Percentiles rank a stretch among this genome's conserved stretches.
Conservation (phyloP, 2,113 vertebrate species). For the Pyrgilauda ruficollis region DNA sequence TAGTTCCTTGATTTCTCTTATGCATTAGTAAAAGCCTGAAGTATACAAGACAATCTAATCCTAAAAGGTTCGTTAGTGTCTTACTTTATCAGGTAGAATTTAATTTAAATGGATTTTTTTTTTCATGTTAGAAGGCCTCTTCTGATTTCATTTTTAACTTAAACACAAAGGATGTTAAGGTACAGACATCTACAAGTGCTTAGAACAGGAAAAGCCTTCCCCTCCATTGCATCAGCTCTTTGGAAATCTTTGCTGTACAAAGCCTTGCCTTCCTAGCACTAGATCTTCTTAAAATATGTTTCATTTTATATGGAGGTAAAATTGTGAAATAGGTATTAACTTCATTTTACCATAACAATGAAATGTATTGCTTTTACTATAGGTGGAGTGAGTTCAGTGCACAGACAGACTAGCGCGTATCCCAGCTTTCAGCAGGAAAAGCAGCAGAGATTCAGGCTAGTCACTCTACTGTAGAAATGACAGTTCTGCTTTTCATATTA, state of each 20-base stretch:
- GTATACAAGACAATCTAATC: neutral
- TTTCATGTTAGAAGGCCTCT: neutral
- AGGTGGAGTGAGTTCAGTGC: neutral
- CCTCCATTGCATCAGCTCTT: neutral
- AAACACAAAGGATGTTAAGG: neutral
- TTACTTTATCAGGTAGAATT: neutral
- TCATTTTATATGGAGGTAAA: neutral
- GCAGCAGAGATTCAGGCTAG: neutral
- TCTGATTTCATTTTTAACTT: neutral
- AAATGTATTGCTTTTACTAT: neutral
- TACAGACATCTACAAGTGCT: neutral
- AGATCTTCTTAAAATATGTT: neutral
- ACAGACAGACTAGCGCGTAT: neutral
- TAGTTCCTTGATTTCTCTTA: neutral
- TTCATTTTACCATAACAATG: neutral
- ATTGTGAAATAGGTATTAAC: neutral
- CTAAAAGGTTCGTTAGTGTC: neutral
- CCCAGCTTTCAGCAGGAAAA: neutral
- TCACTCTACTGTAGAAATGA: neutral
- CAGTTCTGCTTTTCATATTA: slow-evolving; percentile 46
- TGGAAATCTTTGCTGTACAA: neutral
- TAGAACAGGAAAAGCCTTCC: neutral
- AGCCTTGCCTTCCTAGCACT: neutral
- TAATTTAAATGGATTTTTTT: neutral
- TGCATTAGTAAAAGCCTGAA: neutral